Percentiles rank a stretch among this genome's conserved stretches.
Conservation (phyloP, 1,140 invertebrate species). For the Drosophila subpulchrella region DNA sequence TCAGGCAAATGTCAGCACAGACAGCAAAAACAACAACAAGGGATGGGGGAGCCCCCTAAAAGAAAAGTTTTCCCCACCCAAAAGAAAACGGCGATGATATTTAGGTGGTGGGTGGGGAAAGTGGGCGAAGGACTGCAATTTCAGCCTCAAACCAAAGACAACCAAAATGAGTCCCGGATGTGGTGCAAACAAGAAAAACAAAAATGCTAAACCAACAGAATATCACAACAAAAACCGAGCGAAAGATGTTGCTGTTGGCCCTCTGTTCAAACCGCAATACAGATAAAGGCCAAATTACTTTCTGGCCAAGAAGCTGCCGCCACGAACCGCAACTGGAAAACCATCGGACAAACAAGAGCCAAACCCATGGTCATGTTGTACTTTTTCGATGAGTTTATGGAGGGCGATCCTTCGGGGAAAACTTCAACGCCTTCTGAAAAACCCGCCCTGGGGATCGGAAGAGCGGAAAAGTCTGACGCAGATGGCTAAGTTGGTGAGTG, state of each 20-base stretch:
- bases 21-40: constrained; percentile 56
- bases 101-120: not conserved
- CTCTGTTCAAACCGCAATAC: constrained; percentile 77
- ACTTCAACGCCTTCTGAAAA: constrained; percentile 14
- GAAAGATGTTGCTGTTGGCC: constrained; percentile 32
- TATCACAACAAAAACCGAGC: constrained; percentile 48
- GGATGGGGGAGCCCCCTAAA: constrained; percentile 12
- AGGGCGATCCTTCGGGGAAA: constrained; percentile 67
- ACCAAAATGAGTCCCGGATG: constrained; percentile 76
- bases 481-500: constrained; percentile 20
- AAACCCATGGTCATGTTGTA: constrained; percentile 43
- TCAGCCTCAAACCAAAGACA: constrained; percentile 47
- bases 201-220: constrained; percentile 65
- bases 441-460: constrained; percentile 17
- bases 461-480: constrained; percentile 33
- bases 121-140: constrained; percentile 31
- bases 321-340: constrained; percentile 70
- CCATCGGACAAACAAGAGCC: constrained; percentile 62
- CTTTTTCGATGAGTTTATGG: constrained; percentile 68
- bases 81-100: constrained; percentile 18
- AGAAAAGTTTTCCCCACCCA: constrained; percentile 48
- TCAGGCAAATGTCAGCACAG: constrained; percentile 59
- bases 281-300: constrained; percentile 82
- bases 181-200: constrained; percentile 61
- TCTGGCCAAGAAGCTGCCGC: constrained; percentile 75